Percentiles rank a stretch among this genome's conserved stretches.
Evolutionary conservation across 2,888 invertebrate genomes (phyloP).

Genomic region (Oxytorus armatus): DNA sequence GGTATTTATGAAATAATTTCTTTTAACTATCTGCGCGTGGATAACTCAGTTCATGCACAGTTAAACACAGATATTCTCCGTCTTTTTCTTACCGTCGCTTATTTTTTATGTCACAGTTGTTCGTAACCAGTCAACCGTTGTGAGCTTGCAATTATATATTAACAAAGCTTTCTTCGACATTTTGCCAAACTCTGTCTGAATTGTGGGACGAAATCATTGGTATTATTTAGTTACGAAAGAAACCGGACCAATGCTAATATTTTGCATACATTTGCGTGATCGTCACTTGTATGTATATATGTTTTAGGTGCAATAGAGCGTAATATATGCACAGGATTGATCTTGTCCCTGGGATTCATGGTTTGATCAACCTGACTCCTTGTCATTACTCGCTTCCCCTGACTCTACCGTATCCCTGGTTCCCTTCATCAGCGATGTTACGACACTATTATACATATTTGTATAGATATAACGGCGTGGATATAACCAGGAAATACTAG

Average conservation of each 20-base stretch:
- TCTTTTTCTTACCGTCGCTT: not conserved
- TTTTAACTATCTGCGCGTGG: not conserved
- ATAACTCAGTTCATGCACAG: not conserved
- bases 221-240: not conserved
- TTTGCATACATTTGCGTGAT: too few species aligned
- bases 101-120: too few species aligned
- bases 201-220: too few species aligned
- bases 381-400: slow-evolving; percentile 39
- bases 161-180: not conserved
- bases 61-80: not conserved
- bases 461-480: slow-evolving; percentile 1
- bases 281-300: not conserved
- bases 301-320: not conserved
- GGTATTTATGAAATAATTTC: too few species aligned
- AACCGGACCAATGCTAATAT: too few species aligned
- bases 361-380: slow-evolving; percentile 64
- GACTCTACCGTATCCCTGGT: not conserved
- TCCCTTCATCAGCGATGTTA: slow-evolving; percentile 48
- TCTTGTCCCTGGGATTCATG: slow-evolving; percentile 34
- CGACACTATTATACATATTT: slow-evolving; percentile 14
- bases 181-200: not conserved
- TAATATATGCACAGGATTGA: slow-evolving; percentile 12
- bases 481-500: slow-evolving; percentile 9
- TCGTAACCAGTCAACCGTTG: too few species aligned
- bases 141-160: not conserved